Evolutionary conservation across 2,888 invertebrate species (phyloP).

Genomic region (Chirona hameri): DNA sequence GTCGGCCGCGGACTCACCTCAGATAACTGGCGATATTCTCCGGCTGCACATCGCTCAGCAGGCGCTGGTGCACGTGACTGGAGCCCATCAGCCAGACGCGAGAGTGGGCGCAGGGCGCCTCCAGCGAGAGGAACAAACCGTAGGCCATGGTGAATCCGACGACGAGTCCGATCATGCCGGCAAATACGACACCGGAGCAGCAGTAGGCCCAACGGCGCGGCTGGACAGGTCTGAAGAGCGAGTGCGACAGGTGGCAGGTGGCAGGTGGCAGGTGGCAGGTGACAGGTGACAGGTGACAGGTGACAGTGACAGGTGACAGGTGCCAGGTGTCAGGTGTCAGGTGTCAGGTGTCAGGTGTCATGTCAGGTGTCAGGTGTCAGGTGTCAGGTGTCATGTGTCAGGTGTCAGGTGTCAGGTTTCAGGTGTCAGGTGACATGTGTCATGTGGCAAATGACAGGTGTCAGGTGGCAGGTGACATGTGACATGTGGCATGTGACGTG

Average conservation of each 20-base stretch:
- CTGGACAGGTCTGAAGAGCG: neutral
- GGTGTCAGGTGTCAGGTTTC: no score
- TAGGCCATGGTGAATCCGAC: constrained; percentile 27
- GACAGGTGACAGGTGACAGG: no score
- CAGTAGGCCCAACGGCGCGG: constrained; percentile 29
- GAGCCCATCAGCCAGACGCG: constrained; percentile 22
- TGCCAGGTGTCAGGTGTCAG: no score
- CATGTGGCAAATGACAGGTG: no score
- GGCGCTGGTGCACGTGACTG: neutral
- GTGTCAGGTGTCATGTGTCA: no score
- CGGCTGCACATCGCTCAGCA: neutral
- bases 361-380: no score
- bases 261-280: neutral
- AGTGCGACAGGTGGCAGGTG: no score
- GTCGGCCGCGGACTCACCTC: neutral
- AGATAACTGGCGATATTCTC: neutral
- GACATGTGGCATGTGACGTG: no score
- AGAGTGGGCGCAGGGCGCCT: constrained; percentile 29
- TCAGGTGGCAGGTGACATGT: no score
- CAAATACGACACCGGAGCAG: constrained; percentile 22
- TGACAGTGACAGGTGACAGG: no score
- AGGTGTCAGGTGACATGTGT: no score
- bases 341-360: no score
- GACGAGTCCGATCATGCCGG: constrained; percentile 12
- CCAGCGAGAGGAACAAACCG: constrained; percentile 26